These are phyloP conservation scores for Zaprionus inermis DNA, from an alignment of 1,140 invertebrate species.

Conservation along the genomic window DNA sequence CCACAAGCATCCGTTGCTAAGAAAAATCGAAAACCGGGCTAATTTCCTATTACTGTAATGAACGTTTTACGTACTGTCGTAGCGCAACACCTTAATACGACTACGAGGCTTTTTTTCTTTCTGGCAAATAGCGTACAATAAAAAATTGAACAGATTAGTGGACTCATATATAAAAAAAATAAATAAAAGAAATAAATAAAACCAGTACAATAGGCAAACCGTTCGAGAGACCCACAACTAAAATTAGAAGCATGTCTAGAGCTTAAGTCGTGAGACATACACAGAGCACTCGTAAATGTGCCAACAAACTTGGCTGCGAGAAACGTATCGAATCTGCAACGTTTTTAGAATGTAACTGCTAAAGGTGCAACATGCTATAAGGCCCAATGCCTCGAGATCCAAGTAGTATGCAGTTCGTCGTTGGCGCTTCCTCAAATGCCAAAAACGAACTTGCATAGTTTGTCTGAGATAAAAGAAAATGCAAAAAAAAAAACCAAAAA, in stretches of 20 bases:
- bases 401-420: neutral
- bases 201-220: constrained; percentile 53
- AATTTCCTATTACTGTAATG: constrained; percentile 76
- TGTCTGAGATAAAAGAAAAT: constrained; percentile 30
- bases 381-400: neutral
- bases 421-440: constrained; percentile 64
- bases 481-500: constrained; percentile 30
- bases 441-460: constrained; percentile 48
- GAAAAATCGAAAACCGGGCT: constrained; percentile 65
- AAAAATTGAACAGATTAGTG: constrained; percentile 68
- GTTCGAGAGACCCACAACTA: constrained; percentile 27
- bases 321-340: constrained; percentile 26
- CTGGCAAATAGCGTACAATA: constrained; percentile 36
- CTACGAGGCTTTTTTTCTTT: constrained; percentile 8
- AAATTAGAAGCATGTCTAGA: constrained; percentile 67
- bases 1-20: constrained; percentile 50
- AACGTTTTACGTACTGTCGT: constrained; percentile 67
- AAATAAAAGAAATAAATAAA: constrained; percentile 36
- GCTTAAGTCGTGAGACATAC: constrained; percentile 65
- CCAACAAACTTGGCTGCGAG: constrained; percentile 19
- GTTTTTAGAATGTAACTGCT: constrained; percentile 44
- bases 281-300: constrained; percentile 41
- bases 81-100: constrained; percentile 53
- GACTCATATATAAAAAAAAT: constrained; percentile 43
- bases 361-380: constrained; percentile 15